phyloP scores from a whole-genome alignment of 2,113 vertebrate species.

The Bufo gargarizans region DNA sequence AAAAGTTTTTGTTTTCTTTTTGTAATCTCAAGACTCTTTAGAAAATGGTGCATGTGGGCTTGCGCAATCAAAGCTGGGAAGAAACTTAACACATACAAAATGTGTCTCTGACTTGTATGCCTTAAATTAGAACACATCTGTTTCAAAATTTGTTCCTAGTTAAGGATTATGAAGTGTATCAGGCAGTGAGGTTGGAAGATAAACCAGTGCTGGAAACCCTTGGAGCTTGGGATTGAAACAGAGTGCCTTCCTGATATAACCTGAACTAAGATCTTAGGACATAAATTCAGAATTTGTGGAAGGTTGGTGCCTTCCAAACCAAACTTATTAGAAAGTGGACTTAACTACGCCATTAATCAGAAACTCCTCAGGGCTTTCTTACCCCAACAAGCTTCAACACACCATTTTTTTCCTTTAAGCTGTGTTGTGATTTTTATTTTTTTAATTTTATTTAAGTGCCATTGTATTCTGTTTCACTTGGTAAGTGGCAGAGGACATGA shows the following conservation, averaged over 20 bases:
- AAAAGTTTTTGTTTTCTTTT: neutral
- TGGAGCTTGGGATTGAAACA: conserved; percentile 70
- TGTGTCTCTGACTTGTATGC: conserved; percentile 32
- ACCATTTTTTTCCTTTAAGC: conserved; percentile 72
- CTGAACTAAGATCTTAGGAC: conserved; percentile 58
- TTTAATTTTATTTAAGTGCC: conserved; percentile 77
- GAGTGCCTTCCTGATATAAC: conserved; percentile 73
- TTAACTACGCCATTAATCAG: conserved; percentile 76
- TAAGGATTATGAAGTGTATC: neutral
- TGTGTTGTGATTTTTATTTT: conserved; percentile 70
- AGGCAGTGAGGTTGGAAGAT: conserved; percentile 53
- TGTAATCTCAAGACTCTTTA: neutral
- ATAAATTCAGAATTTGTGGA: conserved; percentile 67
- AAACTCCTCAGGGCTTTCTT: conserved; percentile 82
- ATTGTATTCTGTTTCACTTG: conserved; percentile 83
- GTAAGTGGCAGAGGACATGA: conserved; percentile 82
- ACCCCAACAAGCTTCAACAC: conserved; percentile 65
- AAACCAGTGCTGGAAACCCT: conserved; percentile 71
- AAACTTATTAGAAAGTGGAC: conserved; percentile 76
- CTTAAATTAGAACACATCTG: conserved; percentile 38
- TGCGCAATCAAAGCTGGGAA: neutral
- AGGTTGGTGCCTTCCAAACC: conserved; percentile 74
- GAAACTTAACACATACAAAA: neutral
- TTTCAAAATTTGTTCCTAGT: conserved; percentile 37
- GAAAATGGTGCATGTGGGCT: neutral